Evolutionary conservation across 2,888 invertebrate species (phyloP), one percentile per base, ranked within the genome.

Genomic region (Rapana venosa): DNA sequence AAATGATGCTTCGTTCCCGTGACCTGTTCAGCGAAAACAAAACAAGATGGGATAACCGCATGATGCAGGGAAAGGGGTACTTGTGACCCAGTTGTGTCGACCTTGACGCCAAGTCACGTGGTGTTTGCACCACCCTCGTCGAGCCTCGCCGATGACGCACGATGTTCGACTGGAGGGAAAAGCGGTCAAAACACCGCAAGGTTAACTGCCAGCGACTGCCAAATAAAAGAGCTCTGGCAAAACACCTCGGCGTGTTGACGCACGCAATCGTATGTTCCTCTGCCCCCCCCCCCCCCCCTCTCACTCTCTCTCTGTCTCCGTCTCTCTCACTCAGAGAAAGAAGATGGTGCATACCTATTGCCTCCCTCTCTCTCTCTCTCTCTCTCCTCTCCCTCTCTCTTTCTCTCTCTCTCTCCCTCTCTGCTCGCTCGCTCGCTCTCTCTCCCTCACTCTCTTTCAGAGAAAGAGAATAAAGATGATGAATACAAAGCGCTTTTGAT

Each of bases 121-220:
- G 87, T 74, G n/a, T 70, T 32, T 32, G 26, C 87, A 70, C 77
- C 36, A n/a, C 77, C 56, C 77, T 77, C 79, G 26, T 88, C 74
- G 32, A 30, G 36, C 32, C 86, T 36, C 32, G 30, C 17, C 35
- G 88, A 88, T 88, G 88, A 88, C 88, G 88, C 88, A 88, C 77
- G 47, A 47, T 36, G 15, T 61, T 61, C 22, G 61, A 61, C 47
- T 35, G 15, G 30, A 26, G 8, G 26, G 47, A 83, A 83, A 83
- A n/a, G 26, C 26, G 83, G 83, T 47, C 83, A 83, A 20, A 47
- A 47, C 83, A 83, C 47, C 47, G 83, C 20, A 5, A 81, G 35
- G 22, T 61, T 61, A 61, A 15, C 15, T 61, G 17, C 17, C 61
- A 15, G 61, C 2, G 61, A 8, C 47, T 47, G 47, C 47, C 47